These are phyloP conservation scores for Plecturocebus donacophilus DNA, from an alignment of 2,113 vertebrate species.

Conservation along the genomic window DNA sequence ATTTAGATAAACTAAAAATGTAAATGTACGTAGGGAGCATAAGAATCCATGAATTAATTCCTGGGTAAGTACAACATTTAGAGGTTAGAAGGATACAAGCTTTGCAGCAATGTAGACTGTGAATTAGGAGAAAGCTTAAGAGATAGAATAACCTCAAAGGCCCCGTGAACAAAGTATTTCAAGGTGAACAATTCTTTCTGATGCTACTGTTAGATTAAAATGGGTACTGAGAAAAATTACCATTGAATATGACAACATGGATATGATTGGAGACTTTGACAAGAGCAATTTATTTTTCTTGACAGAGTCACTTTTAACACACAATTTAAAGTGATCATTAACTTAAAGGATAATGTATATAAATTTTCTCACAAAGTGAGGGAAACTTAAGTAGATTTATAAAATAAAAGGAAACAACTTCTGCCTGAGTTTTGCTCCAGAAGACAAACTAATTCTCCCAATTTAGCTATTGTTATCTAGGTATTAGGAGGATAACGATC, in stretches of 20 bases:
- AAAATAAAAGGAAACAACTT: slow-evolving; percentile 10
- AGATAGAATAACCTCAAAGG: neutral
- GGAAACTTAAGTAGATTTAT: slow-evolving; percentile 35
- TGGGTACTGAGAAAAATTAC: neutral
- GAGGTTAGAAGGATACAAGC: neutral
- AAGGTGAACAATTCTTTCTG: neutral
- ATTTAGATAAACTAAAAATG: neutral
- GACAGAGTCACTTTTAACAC: neutral
- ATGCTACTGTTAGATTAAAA: neutral
- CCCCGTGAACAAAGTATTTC: neutral
- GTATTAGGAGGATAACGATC: neutral
- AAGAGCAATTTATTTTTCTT: neutral
- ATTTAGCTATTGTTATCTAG: neutral
- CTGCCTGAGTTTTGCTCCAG: neutral
- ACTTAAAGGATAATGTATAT: slow-evolving; percentile 16
- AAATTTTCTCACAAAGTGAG: neutral
- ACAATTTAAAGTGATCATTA: slow-evolving; percentile 44
- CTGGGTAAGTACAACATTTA: neutral
- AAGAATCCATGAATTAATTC: neutral
- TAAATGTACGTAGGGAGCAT: neutral
- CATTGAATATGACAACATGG: neutral
- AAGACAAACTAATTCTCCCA: neutral
- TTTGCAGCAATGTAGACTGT: neutral
- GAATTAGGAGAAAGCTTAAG: neutral
- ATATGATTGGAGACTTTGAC: neutral